phyloP scores from a whole-genome alignment of 2,888 invertebrate genomes.

The Hirtodrosophila alboralis region DNA sequence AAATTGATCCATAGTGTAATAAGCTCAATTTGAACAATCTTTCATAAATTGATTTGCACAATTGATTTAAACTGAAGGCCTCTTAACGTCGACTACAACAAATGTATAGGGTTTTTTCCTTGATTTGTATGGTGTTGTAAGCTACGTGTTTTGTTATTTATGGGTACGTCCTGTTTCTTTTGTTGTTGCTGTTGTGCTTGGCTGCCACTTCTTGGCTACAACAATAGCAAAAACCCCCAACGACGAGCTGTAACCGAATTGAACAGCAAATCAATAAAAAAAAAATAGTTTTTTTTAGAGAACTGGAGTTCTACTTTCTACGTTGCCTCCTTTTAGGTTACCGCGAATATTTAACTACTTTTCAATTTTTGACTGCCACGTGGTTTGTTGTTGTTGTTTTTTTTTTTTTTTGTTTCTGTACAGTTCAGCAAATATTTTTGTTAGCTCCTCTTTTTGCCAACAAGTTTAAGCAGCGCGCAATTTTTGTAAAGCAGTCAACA shows the following conservation, averaged over 20 bases:
- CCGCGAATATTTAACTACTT: constrained; percentile 75
- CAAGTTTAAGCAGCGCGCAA: constrained; percentile 28
- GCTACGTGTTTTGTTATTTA: constrained; percentile 71
- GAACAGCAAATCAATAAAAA: constrained; percentile 74
- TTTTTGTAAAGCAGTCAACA: constrained; percentile 49
- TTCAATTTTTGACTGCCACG: constrained; percentile 59
- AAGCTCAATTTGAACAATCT: no score
- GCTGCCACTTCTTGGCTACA: constrained; percentile 67
- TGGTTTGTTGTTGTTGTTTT: constrained; percentile 23
- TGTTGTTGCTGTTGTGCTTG: constrained; percentile 39
- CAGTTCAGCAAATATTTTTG: constrained; percentile 45
- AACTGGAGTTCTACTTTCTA: constrained; percentile 45
- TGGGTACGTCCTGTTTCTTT: constrained; percentile 58
- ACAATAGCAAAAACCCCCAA: constrained; percentile 36
- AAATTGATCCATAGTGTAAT: no score
- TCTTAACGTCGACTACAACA: constrained; percentile 6
- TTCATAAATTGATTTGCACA: no score
- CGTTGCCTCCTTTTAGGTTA: constrained; percentile 41
- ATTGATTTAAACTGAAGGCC: no score
- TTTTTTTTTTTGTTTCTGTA: constrained; percentile 15
- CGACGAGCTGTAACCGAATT: constrained; percentile 70
- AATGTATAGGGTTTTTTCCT: background rate
- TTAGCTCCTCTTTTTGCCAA: constrained; percentile 24
- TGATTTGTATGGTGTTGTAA: constrained; percentile 32
- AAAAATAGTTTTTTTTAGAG: constrained; percentile 21